These are phyloP conservation scores for Pristionchus exspectatus DNA, from an alignment of 2,888 invertebrate genomes.

Conservation along the genomic window DNA sequence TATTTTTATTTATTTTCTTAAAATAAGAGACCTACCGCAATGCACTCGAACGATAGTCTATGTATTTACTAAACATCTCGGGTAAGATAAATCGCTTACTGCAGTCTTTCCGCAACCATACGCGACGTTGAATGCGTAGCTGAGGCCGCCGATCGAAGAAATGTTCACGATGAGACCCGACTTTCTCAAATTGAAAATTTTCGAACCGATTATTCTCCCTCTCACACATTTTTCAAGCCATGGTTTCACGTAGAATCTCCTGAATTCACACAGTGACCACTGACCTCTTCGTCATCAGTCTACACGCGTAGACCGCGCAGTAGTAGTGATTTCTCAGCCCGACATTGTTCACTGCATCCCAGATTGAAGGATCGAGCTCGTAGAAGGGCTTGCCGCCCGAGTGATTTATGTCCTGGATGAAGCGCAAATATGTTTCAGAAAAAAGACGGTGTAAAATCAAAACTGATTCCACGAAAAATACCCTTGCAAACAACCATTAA, in stretches of 20 bases:
- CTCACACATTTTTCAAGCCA: too few species aligned
- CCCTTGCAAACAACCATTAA: too few species aligned
- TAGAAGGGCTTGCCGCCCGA: constrained; percentile 78
- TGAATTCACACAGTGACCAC: too few species aligned
- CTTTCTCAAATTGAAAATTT: constrained; percentile 56
- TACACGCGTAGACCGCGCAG: constrained; percentile 80
- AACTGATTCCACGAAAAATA: too few species aligned
- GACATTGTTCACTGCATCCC: constrained; percentile 81
- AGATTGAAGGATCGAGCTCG: constrained; percentile 79
- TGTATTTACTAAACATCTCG: background rate
- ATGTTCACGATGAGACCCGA: constrained; percentile 80
- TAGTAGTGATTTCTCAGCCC: constrained; percentile 81
- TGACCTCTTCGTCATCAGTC: constrained; percentile 78
- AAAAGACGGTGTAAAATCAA: too few species aligned
- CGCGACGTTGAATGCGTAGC: constrained; percentile 80
- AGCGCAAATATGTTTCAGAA: too few species aligned
- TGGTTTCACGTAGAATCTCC: too few species aligned
- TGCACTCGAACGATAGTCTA: too few species aligned
- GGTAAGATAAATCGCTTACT: constrained; percentile 67
- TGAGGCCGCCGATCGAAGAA: constrained; percentile 79
- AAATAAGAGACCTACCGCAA: background rate
- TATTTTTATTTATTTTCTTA: background rate
- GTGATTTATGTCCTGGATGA: constrained; percentile 57
- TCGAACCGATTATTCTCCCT: background rate
- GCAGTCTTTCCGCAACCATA: constrained; percentile 81